Percentiles rank a stretch among this genome's conserved stretches.
Conservation (phyloP, 2,797 vertebrate genomes). For the Brachymystax lenok region DNA sequence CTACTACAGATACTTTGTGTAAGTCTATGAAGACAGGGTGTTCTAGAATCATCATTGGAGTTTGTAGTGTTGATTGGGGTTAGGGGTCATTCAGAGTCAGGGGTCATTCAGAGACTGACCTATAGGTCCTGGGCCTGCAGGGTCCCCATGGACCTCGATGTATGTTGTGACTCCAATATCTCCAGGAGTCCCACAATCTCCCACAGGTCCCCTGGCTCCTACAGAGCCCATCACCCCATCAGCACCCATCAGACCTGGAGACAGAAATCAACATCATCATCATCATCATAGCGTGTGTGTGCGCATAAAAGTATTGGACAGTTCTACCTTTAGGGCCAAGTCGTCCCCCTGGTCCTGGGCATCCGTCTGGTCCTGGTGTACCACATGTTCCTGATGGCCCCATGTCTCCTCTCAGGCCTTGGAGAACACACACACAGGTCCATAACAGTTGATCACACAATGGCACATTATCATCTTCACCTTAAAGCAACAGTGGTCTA, state of each 20-base stretch:
- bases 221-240: slow-evolving; percentile 31
- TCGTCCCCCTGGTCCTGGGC: slow-evolving; percentile 54
- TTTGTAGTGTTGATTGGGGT: too few relatives aligned
- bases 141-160: slow-evolving; percentile 45
- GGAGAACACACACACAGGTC: neutral
- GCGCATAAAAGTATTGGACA: neutral
- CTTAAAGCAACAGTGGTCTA: slow-evolving; percentile 3
- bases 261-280: neutral
- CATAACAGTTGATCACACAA: neutral
- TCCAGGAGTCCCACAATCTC: slow-evolving; percentile 55
- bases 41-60: too few relatives aligned
- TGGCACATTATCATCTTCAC: neutral
- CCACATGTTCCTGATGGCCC: slow-evolving; percentile 55
- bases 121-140: slow-evolving; percentile 52
- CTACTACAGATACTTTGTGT: too few relatives aligned
- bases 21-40: too few relatives aligned
- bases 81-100: neutral
- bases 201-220: slow-evolving; percentile 52
- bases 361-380: slow-evolving; percentile 52
- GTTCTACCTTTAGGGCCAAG: slow-evolving; percentile 68
- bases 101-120: slow-evolving; percentile 32
- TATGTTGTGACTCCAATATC: slow-evolving; percentile 46
- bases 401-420: slow-evolving; percentile 54
- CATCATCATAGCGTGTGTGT: neutral
- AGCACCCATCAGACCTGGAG: slow-evolving; percentile 34